Base-by-base conservation (phyloP, 2,888 invertebrate genomes). In the Drosophila infuscata region DNA sequence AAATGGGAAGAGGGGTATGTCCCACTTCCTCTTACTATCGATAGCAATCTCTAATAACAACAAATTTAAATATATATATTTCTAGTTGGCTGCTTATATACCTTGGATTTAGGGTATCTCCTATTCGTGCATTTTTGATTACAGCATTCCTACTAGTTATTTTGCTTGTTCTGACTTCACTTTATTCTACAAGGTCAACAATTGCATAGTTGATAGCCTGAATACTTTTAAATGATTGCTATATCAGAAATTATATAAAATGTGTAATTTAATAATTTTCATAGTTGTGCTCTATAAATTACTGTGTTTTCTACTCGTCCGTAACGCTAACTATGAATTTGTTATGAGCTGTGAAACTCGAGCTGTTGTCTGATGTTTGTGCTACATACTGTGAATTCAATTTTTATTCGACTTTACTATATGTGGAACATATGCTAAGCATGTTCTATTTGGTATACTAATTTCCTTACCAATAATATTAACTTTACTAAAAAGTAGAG, bases 261-360 rank as follows among this genome's bases (percentile, higher is more conserved):
- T 41, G 29, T 36, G 73, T 41, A 51, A 76, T 67, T 52, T 43
- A 20, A 76, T 63, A 71, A 25, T 33, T 3, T 6, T 33, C 32
- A 20, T 38, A 30, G 20, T 41, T 43, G 25, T 58, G 17, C 38
- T 59, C 4, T 41, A 53, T 29, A 17, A 41, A 43, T 20, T 38
- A 25, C 2, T 53, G 20, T 33, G 43, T 46, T 76, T 67, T 8
- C 25, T 30, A 54, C 25, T 68, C 68, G 60, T 74, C 41, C 79
- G 74, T 69, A 79, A 74, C 75, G 43, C 35, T 70, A 51, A 51
- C 17, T 54, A 12, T 7, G 12, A 20, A 32, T 29, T 29, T 38
- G 15, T n/a, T 43, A 56, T 25, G 53, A 20, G 54, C 41, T 11
- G 46, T 25, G 54, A 29, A 48, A 60, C 15, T 17, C 3, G 20